These are phyloP conservation scores for Otocyon megalotis DNA, from an alignment of 2,113 vertebrate genomes.

Conservation along the genomic window DNA sequence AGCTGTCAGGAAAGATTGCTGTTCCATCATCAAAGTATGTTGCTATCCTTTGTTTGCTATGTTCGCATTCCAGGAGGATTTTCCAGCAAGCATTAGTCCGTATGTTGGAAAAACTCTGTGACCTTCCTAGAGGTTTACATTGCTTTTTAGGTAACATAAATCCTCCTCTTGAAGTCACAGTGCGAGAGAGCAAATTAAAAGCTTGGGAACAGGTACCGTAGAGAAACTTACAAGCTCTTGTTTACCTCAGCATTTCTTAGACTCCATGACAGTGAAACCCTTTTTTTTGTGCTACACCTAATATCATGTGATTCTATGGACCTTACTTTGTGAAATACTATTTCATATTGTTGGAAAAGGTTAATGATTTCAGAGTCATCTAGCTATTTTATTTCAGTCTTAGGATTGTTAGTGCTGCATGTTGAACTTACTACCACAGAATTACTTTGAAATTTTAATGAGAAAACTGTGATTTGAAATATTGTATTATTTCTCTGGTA, in stretches of 20 bases:
- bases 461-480: conserved; percentile 34
- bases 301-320: neutral
- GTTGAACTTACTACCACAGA: neutral
- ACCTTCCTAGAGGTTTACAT: conserved; percentile 16
- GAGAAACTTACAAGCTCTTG: neutral
- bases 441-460: conserved; percentile 40
- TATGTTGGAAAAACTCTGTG: conserved; percentile 9
- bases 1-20: neutral
- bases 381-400: neutral
- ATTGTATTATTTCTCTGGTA: neutral
- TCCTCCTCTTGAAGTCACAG: neutral
- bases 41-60: conserved; percentile 13
- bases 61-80: conserved; percentile 23
- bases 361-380: neutral
- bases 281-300: neutral
- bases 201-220: neutral
- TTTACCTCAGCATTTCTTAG: neutral
- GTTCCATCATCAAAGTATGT: neutral
- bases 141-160: neutral
- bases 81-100: neutral
- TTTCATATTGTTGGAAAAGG: neutral
- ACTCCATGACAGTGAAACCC: neutral
- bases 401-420: neutral
- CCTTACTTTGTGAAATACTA: neutral
- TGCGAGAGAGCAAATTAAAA: neutral